Base-by-base conservation (phyloP, 1,140 invertebrate species). In the Lycorma delicatula region DNA sequence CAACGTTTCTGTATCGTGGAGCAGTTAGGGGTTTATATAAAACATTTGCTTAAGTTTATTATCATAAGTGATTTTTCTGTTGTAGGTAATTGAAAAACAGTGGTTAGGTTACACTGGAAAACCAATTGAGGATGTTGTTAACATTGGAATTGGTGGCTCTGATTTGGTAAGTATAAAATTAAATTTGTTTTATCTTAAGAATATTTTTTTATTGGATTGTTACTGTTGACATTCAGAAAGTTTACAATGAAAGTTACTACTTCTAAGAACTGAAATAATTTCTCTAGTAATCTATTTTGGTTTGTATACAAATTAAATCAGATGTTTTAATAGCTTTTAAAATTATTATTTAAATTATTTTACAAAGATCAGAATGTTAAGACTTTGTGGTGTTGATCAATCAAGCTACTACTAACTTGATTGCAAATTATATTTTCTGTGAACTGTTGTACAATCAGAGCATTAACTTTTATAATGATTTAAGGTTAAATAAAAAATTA, bases 131-230 rank as follows among this genome's bases (percentile, higher is more conserved):
- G 96, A 99, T 80, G 91, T 99, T 48, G 89, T 99, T 25, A 99
- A 99, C 72, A 99, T 99, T 78, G 97, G 97, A 51, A 99, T 99
- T 69, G 97, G 97, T 52, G 97, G 97, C 25, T 99, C 97, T 5
- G 97, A 99, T 81, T 77, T 99, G 67, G 86, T 87, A 74, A 73
- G 68, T 65, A 20, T 60, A 5, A n/a, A n/a, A n/a, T n/a, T n/a
- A n/a, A n/a, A n/a, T n/a, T n/a, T n/a, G 7, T 12, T 9, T 9
- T 46, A 11, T 11, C 16, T 16, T 12, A 47, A 23, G 11, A 11
- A 23, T 9, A 7, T 9, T 7, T 34, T 34, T 7, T 34, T 7
- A 34, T 34, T n/a, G 31, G 13, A 51, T 12, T 29, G 49, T 11
- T 13, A 47, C 20, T 13, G 49, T 22, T 25, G 49, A 6, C 13